Evolutionary conservation across 1,140 invertebrate genomes (phyloP).

Genomic region (Leptinotarsa defecta): DNA sequence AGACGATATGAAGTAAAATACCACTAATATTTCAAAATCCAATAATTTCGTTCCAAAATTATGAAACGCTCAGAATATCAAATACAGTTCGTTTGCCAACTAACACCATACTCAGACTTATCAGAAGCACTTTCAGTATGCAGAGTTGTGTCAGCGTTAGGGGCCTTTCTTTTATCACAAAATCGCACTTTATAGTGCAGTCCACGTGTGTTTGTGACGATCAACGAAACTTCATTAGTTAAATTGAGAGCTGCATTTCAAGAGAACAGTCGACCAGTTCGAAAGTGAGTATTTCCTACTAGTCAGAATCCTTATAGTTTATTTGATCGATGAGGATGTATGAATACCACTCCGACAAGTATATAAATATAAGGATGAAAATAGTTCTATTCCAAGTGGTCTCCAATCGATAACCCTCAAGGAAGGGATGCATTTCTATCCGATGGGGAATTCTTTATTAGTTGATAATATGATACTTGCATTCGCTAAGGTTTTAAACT

Average conservation of each 20-base stretch:
- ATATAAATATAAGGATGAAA: slow-evolving; percentile 57
- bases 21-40: no score
- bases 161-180: background rate
- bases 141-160: background rate
- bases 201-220: slow-evolving; percentile 55
- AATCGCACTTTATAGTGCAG: slow-evolving; percentile 17
- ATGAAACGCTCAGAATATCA: no score
- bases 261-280: slow-evolving; percentile 43
- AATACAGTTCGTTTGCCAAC: no score
- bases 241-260: slow-evolving; percentile 57
- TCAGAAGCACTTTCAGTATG: background rate
- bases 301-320: slow-evolving; percentile 20
- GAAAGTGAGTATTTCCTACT: slow-evolving; percentile 24
- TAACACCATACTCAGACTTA: no score
- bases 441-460: no score
- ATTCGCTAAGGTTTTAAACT: no score
- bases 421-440: no score
- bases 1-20: no score
- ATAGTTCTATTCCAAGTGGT: slow-evolving; percentile 47
- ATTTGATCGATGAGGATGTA: slow-evolving; percentile 45
- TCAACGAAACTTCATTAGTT: slow-evolving; percentile 56
- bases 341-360: slow-evolving; percentile 54
- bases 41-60: no score
- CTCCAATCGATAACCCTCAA: slow-evolving; percentile 3
- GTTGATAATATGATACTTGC: no score